Base-by-base conservation (phyloP, 1,140 invertebrate species). In the Onthophagus taurus region DNA sequence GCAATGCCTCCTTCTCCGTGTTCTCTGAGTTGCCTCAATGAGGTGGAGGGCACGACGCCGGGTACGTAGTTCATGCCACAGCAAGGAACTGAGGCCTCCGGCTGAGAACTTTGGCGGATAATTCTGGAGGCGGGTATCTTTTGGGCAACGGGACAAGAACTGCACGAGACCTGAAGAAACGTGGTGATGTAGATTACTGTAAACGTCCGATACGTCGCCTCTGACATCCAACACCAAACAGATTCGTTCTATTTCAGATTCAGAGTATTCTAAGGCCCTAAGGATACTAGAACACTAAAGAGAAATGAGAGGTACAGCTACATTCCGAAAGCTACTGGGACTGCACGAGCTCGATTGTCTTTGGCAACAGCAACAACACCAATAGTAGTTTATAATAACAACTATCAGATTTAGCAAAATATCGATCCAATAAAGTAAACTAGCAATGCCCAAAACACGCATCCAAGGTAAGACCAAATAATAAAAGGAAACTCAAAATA, bases 21-120 rank as follows among this genome's bases (percentile, higher is more conserved):
- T 47, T 62, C 60, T 35, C 85, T 72, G 14, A 91, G 71, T 60
- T 90, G 85, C 54, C 87, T 80, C 58, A 90, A 67, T 2, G 87
- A 91, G 55, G 83, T 80, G 63, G 80, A 81, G 43, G 79, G 76
- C 47, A 77, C 73, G 13, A 78, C 72, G 44, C 57, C 57, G 45
- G 53, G 48, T 9, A 54, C 49, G 60, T 72, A 76, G 58, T 76
- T 76, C 31, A 73, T 71, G 52, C 72, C 72, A 61, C 80, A 82
- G 52, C 73, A 73, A 47, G 72, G 72, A 62, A 70, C 72, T 58
- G 80, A 82, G 35, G 83, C 79, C 66, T 91, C 88, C 31, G 88
- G 88, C 60, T 93, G 89, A 9, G 87, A 91, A 63, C 88, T 90
- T 69, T 93, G 88, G 11, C 89, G 74, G 58, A 91, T 88, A 55